Evolutionary conservation across 2,888 invertebrate genomes (phyloP).

Genomic region (Leptinotarsa haldemani): DNA sequence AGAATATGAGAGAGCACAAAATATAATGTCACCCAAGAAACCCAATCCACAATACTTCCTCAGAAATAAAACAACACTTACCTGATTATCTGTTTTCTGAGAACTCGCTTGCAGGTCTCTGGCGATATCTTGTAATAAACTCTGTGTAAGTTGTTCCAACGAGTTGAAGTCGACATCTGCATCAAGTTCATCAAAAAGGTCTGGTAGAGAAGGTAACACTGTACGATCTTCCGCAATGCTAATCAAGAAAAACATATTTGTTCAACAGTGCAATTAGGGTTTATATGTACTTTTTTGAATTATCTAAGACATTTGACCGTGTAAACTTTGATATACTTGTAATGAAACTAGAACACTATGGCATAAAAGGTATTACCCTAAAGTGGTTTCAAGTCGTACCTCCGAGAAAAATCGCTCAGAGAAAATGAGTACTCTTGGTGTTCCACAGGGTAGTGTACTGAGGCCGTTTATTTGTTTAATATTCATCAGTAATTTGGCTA

Average conservation of each 20-base stretch:
- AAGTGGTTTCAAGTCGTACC: too few relatives aligned
- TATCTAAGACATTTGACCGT: too few relatives aligned
- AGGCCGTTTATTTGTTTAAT: too few relatives aligned
- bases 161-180: constrained; percentile 78
- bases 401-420: too few relatives aligned
- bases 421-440: too few relatives aligned
- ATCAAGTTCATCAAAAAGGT: constrained; percentile 84
- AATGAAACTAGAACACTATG: too few relatives aligned
- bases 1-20: background rate
- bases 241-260: background rate
- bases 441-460: too few relatives aligned
- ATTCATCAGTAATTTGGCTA: too few relatives aligned
- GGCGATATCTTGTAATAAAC: constrained; percentile 82
- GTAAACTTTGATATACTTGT: too few relatives aligned
- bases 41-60: background rate
- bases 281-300: too few relatives aligned
- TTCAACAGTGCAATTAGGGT: too few relatives aligned
- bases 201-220: constrained; percentile 86
- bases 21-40: constrained; percentile 5
- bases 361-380: too few relatives aligned
- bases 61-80: constrained; percentile 58
- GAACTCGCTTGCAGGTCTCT: constrained; percentile 77
- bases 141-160: constrained; percentile 85
- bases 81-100: constrained; percentile 76
- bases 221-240: constrained; percentile 78